Conservation (phyloP, 2,113 vertebrate species). For the Perca flavescens region DNA sequence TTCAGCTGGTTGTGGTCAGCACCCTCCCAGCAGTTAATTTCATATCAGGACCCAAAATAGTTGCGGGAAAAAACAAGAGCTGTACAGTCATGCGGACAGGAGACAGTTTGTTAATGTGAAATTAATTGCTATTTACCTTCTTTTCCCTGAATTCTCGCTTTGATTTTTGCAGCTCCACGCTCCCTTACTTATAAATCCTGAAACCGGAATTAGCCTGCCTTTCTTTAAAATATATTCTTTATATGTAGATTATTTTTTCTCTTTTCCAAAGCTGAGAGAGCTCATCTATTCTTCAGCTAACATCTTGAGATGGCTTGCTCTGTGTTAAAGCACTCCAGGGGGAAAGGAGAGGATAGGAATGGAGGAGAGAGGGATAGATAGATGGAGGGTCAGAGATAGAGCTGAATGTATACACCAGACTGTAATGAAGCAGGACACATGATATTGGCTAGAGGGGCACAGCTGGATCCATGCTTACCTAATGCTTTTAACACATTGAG, state of each 20-base stretch:
- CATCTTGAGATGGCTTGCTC: constrained; percentile 67
- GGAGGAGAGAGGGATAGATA: constrained; percentile 54
- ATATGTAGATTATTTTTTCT: not conserved
- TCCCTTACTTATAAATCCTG: constrained; percentile 48
- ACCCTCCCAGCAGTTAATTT: constrained; percentile 62
- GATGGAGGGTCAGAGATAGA: constrained; percentile 76
- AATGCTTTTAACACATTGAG: constrained; percentile 88
- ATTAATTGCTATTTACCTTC: constrained; percentile 59
- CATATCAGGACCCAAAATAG: constrained; percentile 73
- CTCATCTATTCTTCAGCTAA: constrained; percentile 77
- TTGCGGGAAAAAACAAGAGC: constrained; percentile 39
- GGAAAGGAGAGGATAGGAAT: constrained; percentile 47
- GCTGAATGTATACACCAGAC: constrained; percentile 82
- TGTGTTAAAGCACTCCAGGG: constrained; percentile 73
- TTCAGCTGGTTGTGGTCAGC: constrained; percentile 72
- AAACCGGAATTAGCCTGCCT: constrained; percentile 35
- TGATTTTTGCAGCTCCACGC: constrained; percentile 15
- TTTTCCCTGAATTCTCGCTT: constrained; percentile 2
- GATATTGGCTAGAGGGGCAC: constrained; percentile 78
- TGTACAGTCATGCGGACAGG: constrained; percentile 56
- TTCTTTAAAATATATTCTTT: constrained; percentile 34
- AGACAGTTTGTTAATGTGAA: constrained; percentile 62
- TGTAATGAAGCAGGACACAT: constrained; percentile 83
- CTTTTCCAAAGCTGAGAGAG: constrained; percentile 60
- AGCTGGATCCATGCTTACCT: constrained; percentile 84